Percentiles rank a stretch among this genome's conserved stretches.
Conservation (phyloP, 2,797 vertebrate genomes). For the Tenualosa ilisha region DNA sequence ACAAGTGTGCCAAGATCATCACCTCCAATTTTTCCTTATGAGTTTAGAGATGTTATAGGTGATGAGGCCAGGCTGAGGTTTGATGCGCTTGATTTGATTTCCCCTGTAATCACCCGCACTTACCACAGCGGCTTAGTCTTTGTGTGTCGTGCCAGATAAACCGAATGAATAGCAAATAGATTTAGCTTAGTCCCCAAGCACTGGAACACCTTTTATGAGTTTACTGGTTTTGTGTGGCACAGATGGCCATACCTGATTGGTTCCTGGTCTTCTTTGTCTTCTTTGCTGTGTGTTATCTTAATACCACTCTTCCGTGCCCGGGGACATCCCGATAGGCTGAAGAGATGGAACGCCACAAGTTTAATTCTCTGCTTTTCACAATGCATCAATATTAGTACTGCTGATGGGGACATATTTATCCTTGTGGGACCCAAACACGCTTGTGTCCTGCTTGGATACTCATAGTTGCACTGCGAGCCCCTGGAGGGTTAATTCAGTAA, state of each 20-base stretch:
- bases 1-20: conserved; percentile 12
- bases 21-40: neutral
- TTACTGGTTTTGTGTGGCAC: neutral
- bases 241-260: conserved; percentile 87
- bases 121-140: neutral
- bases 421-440: conserved; percentile 11
- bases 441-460: conserved; percentile 19
- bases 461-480: neutral
- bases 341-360: conserved; percentile 52
- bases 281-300: conserved; percentile 98
- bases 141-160: neutral
- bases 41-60: neutral
- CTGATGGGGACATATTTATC: conserved; percentile 15
- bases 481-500: conserved; percentile 10
- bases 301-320: conserved; percentile 97
- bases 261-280: conserved; percentile 99
- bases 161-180: neutral
- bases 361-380: conserved; percentile 4
- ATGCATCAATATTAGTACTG: neutral
- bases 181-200: neutral
- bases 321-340: conserved; percentile 97
- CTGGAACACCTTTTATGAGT: neutral
- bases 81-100: conserved; percentile 7
- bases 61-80: neutral
- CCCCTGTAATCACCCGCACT: neutral